Conservation (phyloP, 2,888 invertebrate species). For the Cerceris rybyensis region DNA sequence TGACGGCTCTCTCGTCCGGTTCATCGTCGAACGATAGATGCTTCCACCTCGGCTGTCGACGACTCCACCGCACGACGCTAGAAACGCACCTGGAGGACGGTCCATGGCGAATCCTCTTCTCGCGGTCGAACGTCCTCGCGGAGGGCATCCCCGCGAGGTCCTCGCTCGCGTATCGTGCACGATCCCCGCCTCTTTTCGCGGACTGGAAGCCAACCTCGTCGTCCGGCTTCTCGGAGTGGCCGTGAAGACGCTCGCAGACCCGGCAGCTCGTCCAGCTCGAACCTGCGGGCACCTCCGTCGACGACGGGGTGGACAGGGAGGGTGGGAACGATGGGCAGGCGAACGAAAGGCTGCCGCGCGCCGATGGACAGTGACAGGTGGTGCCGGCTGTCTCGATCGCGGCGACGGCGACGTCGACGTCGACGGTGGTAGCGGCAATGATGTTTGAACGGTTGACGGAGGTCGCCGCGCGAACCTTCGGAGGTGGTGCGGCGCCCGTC, state of each 20-base stretch:
- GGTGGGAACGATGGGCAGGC: not conserved
- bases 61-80: slow-evolving; percentile 77
- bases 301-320: not conserved
- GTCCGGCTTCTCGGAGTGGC: slow-evolving; percentile 5
- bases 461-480: slow-evolving; percentile 12
- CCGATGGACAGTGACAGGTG: slow-evolving; percentile 37
- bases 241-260: slow-evolving; percentile 63
- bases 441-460: slow-evolving; percentile 4
- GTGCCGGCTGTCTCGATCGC: not conserved
- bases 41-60: slow-evolving; percentile 14
- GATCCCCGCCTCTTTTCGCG: not conserved
- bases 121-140: slow-evolving; percentile 11
- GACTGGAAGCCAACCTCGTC: not conserved
- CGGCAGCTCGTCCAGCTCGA: slow-evolving; percentile 33
- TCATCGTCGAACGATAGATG: not conserved
- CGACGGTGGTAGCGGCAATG: not conserved
- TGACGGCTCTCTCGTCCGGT: not conserved
- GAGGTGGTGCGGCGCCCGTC: slow-evolving; percentile 9
- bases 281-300: slow-evolving; percentile 3
- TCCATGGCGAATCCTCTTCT: slow-evolving; percentile 3
- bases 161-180: not conserved
- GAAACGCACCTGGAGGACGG: slow-evolving; percentile 66
- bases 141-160: not conserved
- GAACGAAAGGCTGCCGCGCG: not conserved
- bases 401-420: not conserved